Conservation (phyloP, 2,888 invertebrate species). For the Heliconius sara region DNA sequence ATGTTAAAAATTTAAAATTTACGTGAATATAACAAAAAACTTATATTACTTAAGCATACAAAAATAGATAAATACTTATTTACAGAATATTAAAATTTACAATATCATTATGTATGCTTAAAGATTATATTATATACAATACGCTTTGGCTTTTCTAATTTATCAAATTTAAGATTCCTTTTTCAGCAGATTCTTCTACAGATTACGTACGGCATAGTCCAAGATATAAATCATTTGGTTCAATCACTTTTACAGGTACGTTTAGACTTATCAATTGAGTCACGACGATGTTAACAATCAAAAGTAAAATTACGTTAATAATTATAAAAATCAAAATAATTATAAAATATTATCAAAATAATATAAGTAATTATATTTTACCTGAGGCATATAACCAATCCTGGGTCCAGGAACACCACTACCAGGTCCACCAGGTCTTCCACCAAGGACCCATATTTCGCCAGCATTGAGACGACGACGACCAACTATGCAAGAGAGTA, state of each 20-base stretch:
- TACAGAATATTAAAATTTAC: neutral
- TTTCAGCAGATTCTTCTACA: too few species aligned
- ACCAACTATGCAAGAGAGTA: slow-evolving; percentile 94
- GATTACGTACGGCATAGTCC: too few species aligned
- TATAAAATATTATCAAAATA: neutral
- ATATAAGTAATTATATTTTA: slow-evolving; percentile 55
- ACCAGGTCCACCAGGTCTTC: slow-evolving; percentile 91
- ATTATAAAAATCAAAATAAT: too few species aligned
- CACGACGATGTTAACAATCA: too few species aligned
- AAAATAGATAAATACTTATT: neutral
- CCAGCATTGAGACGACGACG: slow-evolving; percentile 91
- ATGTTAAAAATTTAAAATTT: neutral
- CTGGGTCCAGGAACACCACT: slow-evolving; percentile 95
- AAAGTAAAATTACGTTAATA: too few species aligned
- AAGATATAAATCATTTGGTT: too few species aligned
- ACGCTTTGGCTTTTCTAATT: too few species aligned
- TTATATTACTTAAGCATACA: neutral
- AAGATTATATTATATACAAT: too few species aligned
- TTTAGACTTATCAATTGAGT: too few species aligned
- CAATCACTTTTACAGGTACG: too few species aligned
- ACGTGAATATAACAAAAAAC: neutral
- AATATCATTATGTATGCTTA: too few species aligned
- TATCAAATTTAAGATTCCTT: too few species aligned
- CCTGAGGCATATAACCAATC: slow-evolving; percentile 96
- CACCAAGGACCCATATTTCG: slow-evolving; percentile 93